A percentile compares a stretch with the other conserved stretches of the same genome.
Evolutionary conservation across 2,888 invertebrate species (phyloP).

Genomic region (Ptychoptera contaminata): DNA sequence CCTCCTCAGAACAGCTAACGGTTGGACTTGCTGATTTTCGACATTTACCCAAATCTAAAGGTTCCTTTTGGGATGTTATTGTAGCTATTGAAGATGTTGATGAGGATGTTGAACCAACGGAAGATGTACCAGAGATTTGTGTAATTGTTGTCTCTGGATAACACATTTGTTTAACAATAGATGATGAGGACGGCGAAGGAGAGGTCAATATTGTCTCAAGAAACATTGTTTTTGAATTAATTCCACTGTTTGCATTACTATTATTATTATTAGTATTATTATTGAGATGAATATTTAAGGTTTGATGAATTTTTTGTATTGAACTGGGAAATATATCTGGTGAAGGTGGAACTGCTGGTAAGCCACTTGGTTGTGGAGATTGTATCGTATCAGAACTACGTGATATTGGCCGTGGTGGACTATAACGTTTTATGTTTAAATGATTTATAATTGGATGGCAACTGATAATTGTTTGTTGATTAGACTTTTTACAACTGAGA

Average conservation of each 20-base stretch:
- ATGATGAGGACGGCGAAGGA: conserved; percentile 32
- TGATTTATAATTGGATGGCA: not conserved
- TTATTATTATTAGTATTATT: conserved; percentile 18
- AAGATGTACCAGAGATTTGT: conserved; percentile 7
- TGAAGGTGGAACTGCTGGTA: conserved; percentile 52
- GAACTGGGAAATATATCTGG: conserved; percentile 39
- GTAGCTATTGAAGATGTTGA: not conserved
- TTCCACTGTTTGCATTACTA: conserved; percentile 12
- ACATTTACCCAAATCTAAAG: conserved; percentile 48
- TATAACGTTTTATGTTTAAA: conserved; percentile 11
- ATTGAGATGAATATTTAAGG: conserved; percentile 15
- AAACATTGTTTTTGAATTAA: conserved; percentile 19
- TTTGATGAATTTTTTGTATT: conserved; percentile 17
- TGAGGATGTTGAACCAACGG: conserved; percentile 12
- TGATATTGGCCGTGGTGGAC: conserved; percentile 40
- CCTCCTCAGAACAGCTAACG: conserved; percentile 58
- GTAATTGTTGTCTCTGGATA: not conserved
- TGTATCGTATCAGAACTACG: conserved; percentile 56
- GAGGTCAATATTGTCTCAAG: conserved; percentile 47
- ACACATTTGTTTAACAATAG: conserved; percentile 11
- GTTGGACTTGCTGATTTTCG: conserved; percentile 54
- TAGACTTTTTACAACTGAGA: conserved; percentile 38
- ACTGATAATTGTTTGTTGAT: not conserved
- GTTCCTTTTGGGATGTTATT: conserved; percentile 39
- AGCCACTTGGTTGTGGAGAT: conserved; percentile 56